phyloP scores from a whole-genome alignment of 2,113 vertebrate genomes.

The Gambusia affinis region DNA sequence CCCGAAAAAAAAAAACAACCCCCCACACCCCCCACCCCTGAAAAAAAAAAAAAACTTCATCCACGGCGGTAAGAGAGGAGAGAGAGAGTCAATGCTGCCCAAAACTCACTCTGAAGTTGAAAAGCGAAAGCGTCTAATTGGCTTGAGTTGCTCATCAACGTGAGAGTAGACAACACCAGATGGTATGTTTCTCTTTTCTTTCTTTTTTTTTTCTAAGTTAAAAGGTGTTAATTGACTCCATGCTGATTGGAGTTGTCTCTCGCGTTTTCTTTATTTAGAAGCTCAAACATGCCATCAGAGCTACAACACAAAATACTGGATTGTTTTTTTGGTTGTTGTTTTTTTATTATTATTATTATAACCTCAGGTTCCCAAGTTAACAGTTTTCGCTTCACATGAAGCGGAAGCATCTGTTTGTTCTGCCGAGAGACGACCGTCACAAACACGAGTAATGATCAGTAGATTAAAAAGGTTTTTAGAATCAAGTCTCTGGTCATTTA shows the following conservation, averaged over 20 bases:
- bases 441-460: neutral
- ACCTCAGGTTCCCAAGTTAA: neutral
- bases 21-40: too few species aligned
- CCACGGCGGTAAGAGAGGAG: neutral
- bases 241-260: slow-evolving; percentile 1
- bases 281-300: neutral
- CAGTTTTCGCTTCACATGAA: slow-evolving; percentile 8
- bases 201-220: slow-evolving; percentile 26
- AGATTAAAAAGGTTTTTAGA: neutral
- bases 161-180: slow-evolving; percentile 52
- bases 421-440: slow-evolving; percentile 8
- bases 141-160: slow-evolving; percentile 1
- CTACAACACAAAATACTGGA: too few species aligned
- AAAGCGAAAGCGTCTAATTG: slow-evolving; percentile 44
- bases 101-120: slow-evolving; percentile 21
- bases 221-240: slow-evolving; percentile 54
- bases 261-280: neutral
- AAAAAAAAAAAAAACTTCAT: neutral
- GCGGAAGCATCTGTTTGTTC: neutral
- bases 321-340: too few species aligned
- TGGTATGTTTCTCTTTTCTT: slow-evolving; percentile 34
- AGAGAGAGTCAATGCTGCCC: neutral
- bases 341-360: neutral
- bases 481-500: neutral
- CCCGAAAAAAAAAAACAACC: neutral